Evolutionary conservation across 1,140 invertebrate genomes (phyloP), one percentile per base, ranked within the genome.

Genomic region (Heterodera schachtii): DNA sequence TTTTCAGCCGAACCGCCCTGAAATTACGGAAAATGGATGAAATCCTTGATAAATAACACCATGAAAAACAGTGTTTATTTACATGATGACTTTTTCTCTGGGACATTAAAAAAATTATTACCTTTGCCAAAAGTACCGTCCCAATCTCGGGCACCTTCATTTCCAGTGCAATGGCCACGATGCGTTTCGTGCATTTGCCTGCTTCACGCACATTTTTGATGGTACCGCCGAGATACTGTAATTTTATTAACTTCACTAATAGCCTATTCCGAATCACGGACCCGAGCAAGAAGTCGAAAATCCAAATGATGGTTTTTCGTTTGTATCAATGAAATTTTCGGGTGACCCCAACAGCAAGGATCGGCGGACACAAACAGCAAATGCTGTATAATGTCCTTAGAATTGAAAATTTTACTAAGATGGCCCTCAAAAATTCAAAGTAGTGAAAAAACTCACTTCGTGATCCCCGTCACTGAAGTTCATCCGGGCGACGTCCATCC

Each of bases 391-490:
- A n/a, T n/a, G n/a, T n/a, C n/a, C n/a, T n/a, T n/a, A n/a, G n/a
- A n/a, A n/a, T n/a, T n/a, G n/a, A n/a, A n/a, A n/a, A 31, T 31
- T 31, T 31, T 31, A 31, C 31, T 31, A 31, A 31, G 31, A 31
- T 31, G 31, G 31, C 31, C 31, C 31, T 1, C 31, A 31, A 31
- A 31, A 31, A 31, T 31, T 31, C 31, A 31, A 31, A 31, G 31
- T 0, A 19, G 84, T 19, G 19, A 85, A 74, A 73, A 83, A 78
- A 83, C 82, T 67, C 31, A 31, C 31, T 31, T 83, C 82, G 11
- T 98, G 94, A 0, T 96, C 94, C 73, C 97, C 97, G 91, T 98
- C 97, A 13, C 96, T 97, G 92, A 99, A 98, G 91, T 99, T 98
- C 91, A 98, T 92, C 81, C 97, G 93, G 8, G 96, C 97, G 83